Conservation (phyloP, 2,797 vertebrate species). For the Pteropus rufus region DNA sequence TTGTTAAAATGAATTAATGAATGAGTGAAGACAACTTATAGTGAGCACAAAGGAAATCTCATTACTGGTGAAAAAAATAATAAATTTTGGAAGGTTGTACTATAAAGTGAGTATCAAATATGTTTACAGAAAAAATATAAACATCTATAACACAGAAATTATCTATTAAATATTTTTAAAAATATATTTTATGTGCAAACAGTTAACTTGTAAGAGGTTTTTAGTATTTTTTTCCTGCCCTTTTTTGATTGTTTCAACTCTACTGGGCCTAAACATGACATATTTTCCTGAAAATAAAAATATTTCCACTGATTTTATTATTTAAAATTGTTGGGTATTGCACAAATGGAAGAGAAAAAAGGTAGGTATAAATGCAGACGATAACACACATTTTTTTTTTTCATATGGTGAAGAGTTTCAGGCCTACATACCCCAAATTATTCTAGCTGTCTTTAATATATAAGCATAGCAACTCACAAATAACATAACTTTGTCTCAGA, state of each 20-base stretch:
- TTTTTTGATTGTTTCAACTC: background rate
- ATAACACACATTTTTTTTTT: background rate
- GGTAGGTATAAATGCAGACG: background rate
- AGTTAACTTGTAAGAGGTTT: background rate
- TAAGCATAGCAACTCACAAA: background rate
- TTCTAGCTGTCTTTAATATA: background rate
- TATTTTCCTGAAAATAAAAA: conserved; percentile 11
- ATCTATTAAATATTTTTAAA: background rate
- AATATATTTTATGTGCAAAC: background rate
- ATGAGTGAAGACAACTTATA: background rate
- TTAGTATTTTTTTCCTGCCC: background rate
- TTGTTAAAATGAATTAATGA: background rate
- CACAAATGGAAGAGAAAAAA: background rate
- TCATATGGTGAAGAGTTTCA: background rate
- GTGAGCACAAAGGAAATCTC: background rate
- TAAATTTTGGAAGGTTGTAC: conserved; percentile 4
- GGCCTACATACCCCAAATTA: background rate
- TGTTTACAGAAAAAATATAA: background rate
- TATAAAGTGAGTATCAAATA: background rate
- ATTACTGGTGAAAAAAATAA: background rate
- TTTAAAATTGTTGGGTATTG: background rate
- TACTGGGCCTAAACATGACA: background rate
- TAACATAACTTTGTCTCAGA: background rate
- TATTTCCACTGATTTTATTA: background rate
- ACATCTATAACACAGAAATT: background rate